Base-by-base conservation (phyloP, 2,888 invertebrate species). In the Perdita meconis region DNA sequence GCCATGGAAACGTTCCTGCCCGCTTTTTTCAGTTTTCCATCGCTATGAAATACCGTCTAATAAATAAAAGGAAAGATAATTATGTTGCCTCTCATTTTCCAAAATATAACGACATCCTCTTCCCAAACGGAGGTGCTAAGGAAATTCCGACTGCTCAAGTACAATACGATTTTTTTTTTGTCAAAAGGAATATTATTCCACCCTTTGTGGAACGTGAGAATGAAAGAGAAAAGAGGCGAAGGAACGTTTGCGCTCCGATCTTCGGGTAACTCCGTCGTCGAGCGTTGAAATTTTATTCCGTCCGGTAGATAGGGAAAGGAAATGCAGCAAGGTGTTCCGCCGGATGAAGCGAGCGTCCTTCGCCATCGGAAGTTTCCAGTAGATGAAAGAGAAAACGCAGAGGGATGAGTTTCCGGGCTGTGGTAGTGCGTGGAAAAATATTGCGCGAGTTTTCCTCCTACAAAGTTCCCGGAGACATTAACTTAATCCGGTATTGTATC, bases 391-490 rank as follows among this genome's bases (percentile, higher is more conserved):
- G 44, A 65, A 55, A 44, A 40, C 44, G 8, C 34, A 12, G 13
- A 34, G 53, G 44, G 34, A 34, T 26, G 55, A 30, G 56, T 44
- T 34, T 44, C 44, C 55, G 64, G 30, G 19, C n/a, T 40, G n/a
- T 19, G 6, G 55, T 44, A 56, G 55, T 1, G 65, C 65, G n/a
- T n/a, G 6, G 42, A 55, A 30, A 65, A 55, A 65, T 55, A 55
- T 56, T 24, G 42, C 55, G n/a, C 22, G 13, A 8, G 13, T 12
- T 42, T 34, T 24, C 12, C 42, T 65, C 34, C n/a, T n/a, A 34
- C 34, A 12, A 13, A 30, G 22, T 55, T 65, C 30, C 30, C n/a
- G 30, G 12, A 8, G n/a, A 44, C 55, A 42, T 42, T 42, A 26
- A 5, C 42, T 26, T 56, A 44, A 65, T 65, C 44, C 30, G 2